These are phyloP conservation scores for Channa striata DNA, from an alignment of 2,797 vertebrate species.

Conservation along the genomic window DNA sequence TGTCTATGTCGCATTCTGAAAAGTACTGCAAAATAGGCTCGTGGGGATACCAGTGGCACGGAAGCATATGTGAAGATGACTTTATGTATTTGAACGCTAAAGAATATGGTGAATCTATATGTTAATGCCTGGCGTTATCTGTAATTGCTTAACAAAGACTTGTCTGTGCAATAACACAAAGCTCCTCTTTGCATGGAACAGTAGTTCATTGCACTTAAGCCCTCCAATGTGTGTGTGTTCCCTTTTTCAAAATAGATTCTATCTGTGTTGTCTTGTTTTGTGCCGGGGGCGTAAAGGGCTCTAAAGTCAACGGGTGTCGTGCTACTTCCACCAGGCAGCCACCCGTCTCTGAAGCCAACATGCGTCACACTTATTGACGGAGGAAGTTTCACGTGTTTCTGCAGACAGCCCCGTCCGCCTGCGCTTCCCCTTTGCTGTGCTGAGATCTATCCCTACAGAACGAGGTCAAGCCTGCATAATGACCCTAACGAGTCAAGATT, in stretches of 20 bases:
- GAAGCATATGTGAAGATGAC: conserved; percentile 1
- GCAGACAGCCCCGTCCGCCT: conserved; percentile 69
- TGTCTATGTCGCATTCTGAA: too few relatives aligned
- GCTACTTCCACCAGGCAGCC: conserved; percentile 80
- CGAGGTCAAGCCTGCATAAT: conserved; percentile 85
- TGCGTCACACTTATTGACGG: conserved; percentile 73
- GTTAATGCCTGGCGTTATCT: conserved; percentile 47
- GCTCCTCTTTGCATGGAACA: conserved; percentile 42
- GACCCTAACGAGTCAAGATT: conserved; percentile 84
- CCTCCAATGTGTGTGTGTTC: conserved; percentile 37
- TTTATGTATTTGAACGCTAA: background rate
- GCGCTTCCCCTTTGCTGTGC: conserved; percentile 53
- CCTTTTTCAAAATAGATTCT: conserved; percentile 60
- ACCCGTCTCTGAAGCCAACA: conserved; percentile 75
- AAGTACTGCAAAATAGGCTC: conserved; percentile 7
- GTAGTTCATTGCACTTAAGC: conserved; percentile 61
- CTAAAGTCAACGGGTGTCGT: conserved; percentile 81
- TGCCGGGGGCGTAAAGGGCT: conserved; percentile 67
- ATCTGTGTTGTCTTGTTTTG: conserved; percentile 76
- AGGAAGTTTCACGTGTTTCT: conserved; percentile 69
- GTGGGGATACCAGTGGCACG: background rate
- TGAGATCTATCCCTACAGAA: conserved; percentile 82
- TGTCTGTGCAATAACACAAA: conserved; percentile 20
- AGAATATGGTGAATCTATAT: conserved; percentile 9
- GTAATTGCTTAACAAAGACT: conserved; percentile 34